Evolutionary conservation across 2,797 vertebrate species (phyloP), one percentile per base, ranked within the genome.

Genomic region (Chromis chromis): DNA sequence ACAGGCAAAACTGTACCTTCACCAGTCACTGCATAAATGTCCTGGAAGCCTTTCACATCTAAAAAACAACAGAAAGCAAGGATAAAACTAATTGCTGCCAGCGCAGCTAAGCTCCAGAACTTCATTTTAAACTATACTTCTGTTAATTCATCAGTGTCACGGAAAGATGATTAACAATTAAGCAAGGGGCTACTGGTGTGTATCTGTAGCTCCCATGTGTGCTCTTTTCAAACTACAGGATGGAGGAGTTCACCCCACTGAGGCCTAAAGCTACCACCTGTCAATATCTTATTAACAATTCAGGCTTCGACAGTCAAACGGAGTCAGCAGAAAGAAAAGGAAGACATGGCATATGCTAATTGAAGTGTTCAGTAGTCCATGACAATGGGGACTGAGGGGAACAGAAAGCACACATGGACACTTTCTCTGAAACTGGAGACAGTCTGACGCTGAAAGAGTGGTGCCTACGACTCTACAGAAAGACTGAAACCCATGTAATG

Each of bases 121-220:
- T 85, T 82, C 12, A 79, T 87, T 88, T 90, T 78, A 6, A 21
- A 68, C 28, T 24, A 66, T 55, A 79, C 71, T 54, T 70, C 78
- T 79, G 71, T 87, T 82, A 81, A 91, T 89, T 88, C 76, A 82
- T 80, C 70, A 76, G 59, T 86, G 81, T 90, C 87, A 84, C 59
- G 52, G 76, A 84, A 82, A 77, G 70, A 84, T 76, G 84, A 92
- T 83, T 86, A 85, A 80, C 83, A 93, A 93, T 91, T 90, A 92
- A 80, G 65, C 46, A 36, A 53, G 49, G 28, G 70, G 53, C 65
- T 39, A 64, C 76, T 74, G 69, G 57, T 70, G 85, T 81, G 76
- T 16, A 64, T 83, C 65, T 67, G 74, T 70, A 28, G 65, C 50
- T 82, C 75, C 71, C 49, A 1, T 67, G 73, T 71, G 79, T 76